Evolutionary conservation across 2,888 invertebrate species (phyloP).

Genomic region (Coecobrya sp.): DNA sequence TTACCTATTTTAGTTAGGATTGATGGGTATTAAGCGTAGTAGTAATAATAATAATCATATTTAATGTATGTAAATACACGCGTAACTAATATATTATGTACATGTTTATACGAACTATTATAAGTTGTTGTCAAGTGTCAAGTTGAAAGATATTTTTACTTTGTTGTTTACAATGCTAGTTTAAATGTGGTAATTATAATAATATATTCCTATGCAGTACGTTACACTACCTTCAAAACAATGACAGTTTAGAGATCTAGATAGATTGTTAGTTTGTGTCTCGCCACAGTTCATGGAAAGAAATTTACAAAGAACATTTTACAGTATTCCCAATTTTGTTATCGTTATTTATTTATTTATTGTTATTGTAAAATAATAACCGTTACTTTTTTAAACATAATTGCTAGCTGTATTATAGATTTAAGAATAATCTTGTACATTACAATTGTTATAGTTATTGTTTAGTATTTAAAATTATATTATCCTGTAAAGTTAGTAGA

Average conservation of each 20-base stretch:
- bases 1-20: no score
- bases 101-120: not conserved
- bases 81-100: not conserved
- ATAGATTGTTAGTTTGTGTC: not conserved
- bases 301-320: constrained; percentile 34
- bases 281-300: not conserved
- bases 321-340: constrained; percentile 50
- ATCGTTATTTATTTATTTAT: constrained; percentile 23
- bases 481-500: no score
- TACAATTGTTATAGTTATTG: not conserved
- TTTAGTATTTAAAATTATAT: not conserved
- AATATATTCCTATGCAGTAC: no score
- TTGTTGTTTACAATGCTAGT: not conserved
- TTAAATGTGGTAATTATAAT: not conserved
- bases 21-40: not conserved
- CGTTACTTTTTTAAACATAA: not conserved
- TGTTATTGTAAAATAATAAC: not conserved
- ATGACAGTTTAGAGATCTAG: no score
- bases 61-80: not conserved
- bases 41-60: not conserved
- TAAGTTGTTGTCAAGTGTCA: no score
- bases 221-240: no score
- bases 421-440: not conserved
- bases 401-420: not conserved
- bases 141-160: constrained; percentile 8